Conservation (phyloP, 2,113 vertebrate genomes). For the Hylia prasina region DNA sequence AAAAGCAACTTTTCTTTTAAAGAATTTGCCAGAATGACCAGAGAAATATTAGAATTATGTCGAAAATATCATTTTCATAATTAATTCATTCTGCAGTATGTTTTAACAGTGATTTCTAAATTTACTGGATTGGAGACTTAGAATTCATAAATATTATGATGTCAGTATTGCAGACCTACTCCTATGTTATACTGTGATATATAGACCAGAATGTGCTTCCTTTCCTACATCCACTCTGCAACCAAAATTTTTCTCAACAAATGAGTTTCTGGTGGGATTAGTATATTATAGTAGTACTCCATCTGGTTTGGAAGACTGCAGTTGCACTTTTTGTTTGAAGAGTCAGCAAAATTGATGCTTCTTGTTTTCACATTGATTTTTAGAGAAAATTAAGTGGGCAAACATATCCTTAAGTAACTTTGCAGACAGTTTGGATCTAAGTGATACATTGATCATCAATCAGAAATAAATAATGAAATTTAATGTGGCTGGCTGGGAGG, state of each 20-base stretch:
- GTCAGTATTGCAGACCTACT: not conserved
- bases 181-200: not conserved
- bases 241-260: not conserved
- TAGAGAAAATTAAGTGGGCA: not conserved
- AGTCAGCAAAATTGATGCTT: not conserved
- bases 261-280: not conserved
- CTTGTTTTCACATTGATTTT: not conserved
- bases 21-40: not conserved
- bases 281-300: not conserved
- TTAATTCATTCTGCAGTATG: not conserved
- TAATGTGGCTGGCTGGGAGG: not conserved
- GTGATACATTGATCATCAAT: not conserved
- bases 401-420: not conserved
- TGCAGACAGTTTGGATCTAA: not conserved
- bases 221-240: not conserved
- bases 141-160: not conserved
- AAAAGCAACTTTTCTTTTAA: not conserved
- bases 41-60: not conserved
- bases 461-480: not conserved
- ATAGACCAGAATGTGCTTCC: not conserved
- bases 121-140: not conserved
- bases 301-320: not conserved
- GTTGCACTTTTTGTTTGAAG: not conserved
- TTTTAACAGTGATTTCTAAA: not conserved
- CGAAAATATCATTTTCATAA: not conserved